phyloP scores from a whole-genome alignment of 2,113 vertebrate species.

The Lamprologus tigripictilis region DNA sequence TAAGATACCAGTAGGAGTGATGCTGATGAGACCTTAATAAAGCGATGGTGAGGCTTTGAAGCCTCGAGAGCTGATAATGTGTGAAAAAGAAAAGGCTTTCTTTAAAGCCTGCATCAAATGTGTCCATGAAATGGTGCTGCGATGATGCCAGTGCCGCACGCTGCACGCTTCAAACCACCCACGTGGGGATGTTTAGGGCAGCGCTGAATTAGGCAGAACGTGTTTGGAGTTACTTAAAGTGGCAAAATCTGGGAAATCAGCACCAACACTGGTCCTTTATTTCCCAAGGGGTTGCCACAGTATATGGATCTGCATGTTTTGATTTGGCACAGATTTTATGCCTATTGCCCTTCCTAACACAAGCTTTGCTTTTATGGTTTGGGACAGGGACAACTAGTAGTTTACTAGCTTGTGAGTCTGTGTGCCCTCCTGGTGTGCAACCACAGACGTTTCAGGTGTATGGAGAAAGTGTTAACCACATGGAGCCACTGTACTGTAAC shows the following conservation, averaged over 20 bases:
- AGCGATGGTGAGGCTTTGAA: slow-evolving; percentile 45
- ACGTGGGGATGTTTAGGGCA: background rate
- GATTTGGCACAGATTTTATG: background rate
- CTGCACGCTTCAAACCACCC: slow-evolving; percentile 17
- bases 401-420: background rate
- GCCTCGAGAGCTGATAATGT: slow-evolving; percentile 21
- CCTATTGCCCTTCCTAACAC: background rate
- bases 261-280: background rate
- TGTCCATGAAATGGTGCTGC: slow-evolving; percentile 38
- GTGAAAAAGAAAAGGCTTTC: slow-evolving; percentile 6
- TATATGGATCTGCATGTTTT: background rate
- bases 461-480: background rate
- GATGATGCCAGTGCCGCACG: slow-evolving; percentile 13
- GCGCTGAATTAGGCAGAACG: slow-evolving; percentile 18
- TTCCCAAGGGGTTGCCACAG: background rate
- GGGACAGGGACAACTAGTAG: background rate
- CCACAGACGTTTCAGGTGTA: background rate
- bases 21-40: slow-evolving; percentile 43
- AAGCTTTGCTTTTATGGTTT: rapidly evolving
- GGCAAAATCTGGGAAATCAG: background rate
- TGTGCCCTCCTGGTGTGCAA: background rate
- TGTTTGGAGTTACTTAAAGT: slow-evolving; percentile 6
- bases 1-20: slow-evolving; percentile 36
- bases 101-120: slow-evolving; percentile 19
- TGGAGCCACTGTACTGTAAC: background rate